Evolutionary conservation across 2,888 invertebrate genomes (phyloP).

Genomic region (Erpobdella octoculata): DNA sequence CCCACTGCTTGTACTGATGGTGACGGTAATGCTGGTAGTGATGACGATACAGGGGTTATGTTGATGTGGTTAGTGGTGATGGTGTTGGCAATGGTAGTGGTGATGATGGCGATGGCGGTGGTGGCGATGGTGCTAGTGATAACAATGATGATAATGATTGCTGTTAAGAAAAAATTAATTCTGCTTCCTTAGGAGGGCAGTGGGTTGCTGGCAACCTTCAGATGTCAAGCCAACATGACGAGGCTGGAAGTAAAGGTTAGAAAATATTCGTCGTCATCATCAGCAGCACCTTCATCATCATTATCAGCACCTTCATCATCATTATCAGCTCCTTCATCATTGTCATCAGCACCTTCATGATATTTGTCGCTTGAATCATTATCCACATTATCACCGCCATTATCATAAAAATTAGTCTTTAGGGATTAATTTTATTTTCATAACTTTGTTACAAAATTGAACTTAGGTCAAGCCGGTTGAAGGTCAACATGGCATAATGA

Average conservation of each 20-base stretch:
- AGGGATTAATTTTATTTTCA: not conserved
- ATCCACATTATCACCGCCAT: no score
- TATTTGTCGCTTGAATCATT: no score
- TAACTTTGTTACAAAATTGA: not conserved
- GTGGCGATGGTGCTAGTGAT: not conserved
- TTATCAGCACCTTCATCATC: no score
- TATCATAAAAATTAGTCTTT: conserved; percentile 48
- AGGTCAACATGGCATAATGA: conserved; percentile 67
- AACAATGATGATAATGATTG: not conserved
- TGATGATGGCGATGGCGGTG: not conserved
- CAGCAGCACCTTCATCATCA: no score
- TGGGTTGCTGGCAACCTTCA: conserved; percentile 72
- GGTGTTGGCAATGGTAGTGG: not conserved
- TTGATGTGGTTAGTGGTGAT: not conserved
- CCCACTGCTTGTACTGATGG: no score
- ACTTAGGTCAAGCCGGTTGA: conserved; percentile 57
- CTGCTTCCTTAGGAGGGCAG: conserved; percentile 58
- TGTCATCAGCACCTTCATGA: no score
- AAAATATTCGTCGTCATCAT: no score
- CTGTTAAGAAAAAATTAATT: not conserved
- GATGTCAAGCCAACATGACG: conserved; percentile 86
- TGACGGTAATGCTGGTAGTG: no score
- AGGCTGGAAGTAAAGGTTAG: conserved; percentile 78
- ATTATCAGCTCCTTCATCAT: no score
- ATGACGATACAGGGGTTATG: not conserved